phyloP scores from a whole-genome alignment of 2,888 invertebrate species.

The Diaprepes abbreviatus region DNA sequence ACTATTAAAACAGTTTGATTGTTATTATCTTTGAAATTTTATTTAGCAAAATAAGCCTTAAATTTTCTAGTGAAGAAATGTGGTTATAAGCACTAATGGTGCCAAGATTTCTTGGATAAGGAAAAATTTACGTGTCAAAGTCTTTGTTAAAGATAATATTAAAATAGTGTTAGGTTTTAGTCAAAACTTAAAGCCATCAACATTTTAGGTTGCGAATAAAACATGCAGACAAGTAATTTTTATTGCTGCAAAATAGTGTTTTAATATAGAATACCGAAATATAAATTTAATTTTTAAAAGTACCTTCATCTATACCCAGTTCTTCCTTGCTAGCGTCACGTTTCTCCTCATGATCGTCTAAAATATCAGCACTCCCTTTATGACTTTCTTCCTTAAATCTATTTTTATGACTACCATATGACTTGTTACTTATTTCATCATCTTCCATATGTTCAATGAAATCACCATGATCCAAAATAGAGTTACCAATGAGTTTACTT shows the following conservation, averaged over 20 bases:
- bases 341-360: slow-evolving; percentile 87
- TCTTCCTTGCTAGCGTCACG: slow-evolving; percentile 93
- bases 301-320: slow-evolving; percentile 85
- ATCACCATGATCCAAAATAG: slow-evolving; percentile 71
- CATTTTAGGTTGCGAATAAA: slow-evolving; percentile 8
- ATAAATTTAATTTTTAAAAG: slow-evolving; percentile 7
- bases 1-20: slow-evolving; percentile 44
- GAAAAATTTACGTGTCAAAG: slow-evolving; percentile 5
- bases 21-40: slow-evolving; percentile 25
- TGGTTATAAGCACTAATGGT: slow-evolving; percentile 32
- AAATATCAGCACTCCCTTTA: slow-evolving; percentile 88
- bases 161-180: slow-evolving; percentile 1
- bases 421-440: slow-evolving; percentile 89
- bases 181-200: slow-evolving; percentile 18
- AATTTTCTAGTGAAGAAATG: slow-evolving; percentile 24
- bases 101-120: slow-evolving; percentile 6
- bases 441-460: slow-evolving; percentile 72
- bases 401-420: slow-evolving; percentile 93
- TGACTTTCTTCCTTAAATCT: slow-evolving; percentile 93
- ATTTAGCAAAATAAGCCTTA: slow-evolving; percentile 26
- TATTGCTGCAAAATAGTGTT: background rate
- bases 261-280: background rate
- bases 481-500: slow-evolving; percentile 82
- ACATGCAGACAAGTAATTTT: slow-evolving; percentile 22
- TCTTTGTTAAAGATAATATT: background rate